Conservation (phyloP, 2,113 vertebrate species). For the Trogon melanurus region DNA sequence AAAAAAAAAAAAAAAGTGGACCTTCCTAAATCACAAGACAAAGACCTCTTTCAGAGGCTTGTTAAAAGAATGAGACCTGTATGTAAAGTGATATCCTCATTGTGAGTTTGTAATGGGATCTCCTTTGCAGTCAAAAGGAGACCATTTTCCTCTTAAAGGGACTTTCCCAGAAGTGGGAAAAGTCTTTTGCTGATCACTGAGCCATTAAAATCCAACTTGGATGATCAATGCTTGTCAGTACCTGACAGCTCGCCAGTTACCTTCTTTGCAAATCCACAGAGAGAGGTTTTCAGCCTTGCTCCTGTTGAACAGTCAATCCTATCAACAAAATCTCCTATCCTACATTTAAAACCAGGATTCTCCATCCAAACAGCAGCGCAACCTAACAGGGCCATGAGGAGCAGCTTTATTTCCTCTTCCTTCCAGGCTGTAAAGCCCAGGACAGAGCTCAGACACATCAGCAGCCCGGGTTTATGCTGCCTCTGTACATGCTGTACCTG, state of each 20-base stretch:
- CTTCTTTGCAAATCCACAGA: not conserved
- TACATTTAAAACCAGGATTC: not conserved
- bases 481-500: slow-evolving; percentile 40
- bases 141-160: slow-evolving; percentile 30
- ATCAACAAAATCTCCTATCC: not conserved
- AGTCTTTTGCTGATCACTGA: not conserved
- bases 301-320: not conserved
- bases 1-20: not conserved
- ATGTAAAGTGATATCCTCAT: slow-evolving; percentile 51
- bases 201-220: not conserved
- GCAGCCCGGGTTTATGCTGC: not conserved
- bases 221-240: not conserved
- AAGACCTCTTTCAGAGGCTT: slow-evolving; percentile 42
- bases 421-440: not conserved
- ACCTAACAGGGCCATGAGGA: not conserved
- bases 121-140: not conserved
- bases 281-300: not conserved
- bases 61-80: slow-evolving; percentile 39
- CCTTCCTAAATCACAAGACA: slow-evolving; percentile 30
- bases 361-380: rapidly evolving
- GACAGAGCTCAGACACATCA: slow-evolving; percentile 5
- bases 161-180: slow-evolving; percentile 12
- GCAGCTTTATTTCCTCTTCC: not conserved
- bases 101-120: slow-evolving; percentile 43
- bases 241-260: slow-evolving; percentile 9